Percentiles rank a stretch among this genome's conserved stretches.
Conservation (phyloP, 2,888 invertebrate species). For the Pandemis heparana region DNA sequence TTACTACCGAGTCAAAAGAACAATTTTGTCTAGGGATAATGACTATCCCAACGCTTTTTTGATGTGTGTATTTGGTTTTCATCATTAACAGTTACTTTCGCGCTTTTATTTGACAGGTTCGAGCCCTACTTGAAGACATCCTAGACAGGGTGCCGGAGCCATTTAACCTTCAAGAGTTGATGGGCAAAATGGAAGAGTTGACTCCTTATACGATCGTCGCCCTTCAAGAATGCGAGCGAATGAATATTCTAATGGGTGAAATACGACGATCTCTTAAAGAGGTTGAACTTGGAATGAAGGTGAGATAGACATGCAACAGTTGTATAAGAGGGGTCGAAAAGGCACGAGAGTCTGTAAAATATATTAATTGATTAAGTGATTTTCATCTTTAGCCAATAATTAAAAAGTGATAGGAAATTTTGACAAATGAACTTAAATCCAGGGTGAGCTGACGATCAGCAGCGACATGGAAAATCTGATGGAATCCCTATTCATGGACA, state of each 20-base stretch:
- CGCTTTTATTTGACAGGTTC: constrained; percentile 82
- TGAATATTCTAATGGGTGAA: constrained; percentile 95
- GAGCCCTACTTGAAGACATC: constrained; percentile 92
- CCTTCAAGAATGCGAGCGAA: constrained; percentile 97
- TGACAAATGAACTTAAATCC: constrained; percentile 38
- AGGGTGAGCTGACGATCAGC: constrained; percentile 97
- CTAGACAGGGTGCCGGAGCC: constrained; percentile 95
- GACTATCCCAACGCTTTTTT: too few relatives aligned
- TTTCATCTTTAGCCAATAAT: too few relatives aligned
- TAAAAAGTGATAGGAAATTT: neutral
- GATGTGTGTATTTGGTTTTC: too few relatives aligned
- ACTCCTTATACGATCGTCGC: constrained; percentile 97
- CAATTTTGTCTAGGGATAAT: too few relatives aligned
- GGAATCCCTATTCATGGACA: constrained; percentile 94
- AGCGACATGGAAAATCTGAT: constrained; percentile 96
- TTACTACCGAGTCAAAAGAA: too few relatives aligned
- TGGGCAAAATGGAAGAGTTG: constrained; percentile 94
- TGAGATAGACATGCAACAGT: constrained; percentile 52
- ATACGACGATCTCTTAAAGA: constrained; percentile 93
- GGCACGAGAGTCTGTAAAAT: too few relatives aligned
- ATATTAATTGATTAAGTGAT: too few relatives aligned
- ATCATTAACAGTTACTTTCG: neutral
- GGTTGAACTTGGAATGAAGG: constrained; percentile 95
- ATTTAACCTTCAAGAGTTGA: constrained; percentile 94
- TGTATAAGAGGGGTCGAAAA: too few relatives aligned